These are phyloP conservation scores for Lutraria lutraria DNA, from an alignment of 2,888 invertebrate species.

Conservation along the genomic window DNA sequence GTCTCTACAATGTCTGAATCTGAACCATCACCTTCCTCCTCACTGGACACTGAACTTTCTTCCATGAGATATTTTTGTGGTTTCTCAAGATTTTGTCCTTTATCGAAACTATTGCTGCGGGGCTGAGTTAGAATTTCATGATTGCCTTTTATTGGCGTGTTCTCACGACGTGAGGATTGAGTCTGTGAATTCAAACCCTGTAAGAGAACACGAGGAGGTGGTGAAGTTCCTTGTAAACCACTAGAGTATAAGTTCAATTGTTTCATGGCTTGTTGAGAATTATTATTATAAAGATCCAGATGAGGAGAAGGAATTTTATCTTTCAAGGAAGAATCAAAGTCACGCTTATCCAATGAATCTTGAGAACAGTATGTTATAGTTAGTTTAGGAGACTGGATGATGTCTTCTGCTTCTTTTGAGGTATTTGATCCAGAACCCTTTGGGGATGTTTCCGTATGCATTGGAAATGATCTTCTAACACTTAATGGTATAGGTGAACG, in stretches of 20 bases:
- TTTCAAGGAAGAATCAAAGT: conserved; percentile 23
- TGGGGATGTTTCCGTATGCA: conserved; percentile 58
- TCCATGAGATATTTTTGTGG: conserved; percentile 61
- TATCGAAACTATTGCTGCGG: conserved; percentile 62
- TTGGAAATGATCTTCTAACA: conserved; percentile 71
- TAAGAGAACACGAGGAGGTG: conserved; percentile 79
- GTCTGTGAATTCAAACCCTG: conserved; percentile 69
- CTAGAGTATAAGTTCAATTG: conserved; percentile 71
- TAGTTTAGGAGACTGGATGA: conserved; percentile 71
- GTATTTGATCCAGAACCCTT: conserved; percentile 72
- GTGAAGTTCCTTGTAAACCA: conserved; percentile 75
- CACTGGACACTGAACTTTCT: conserved; percentile 67
- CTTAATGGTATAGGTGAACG: conserved; percentile 65
- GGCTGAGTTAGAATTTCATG: conserved; percentile 74
- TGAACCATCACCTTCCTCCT: conserved; percentile 55
- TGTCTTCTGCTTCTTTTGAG: conserved; percentile 74
- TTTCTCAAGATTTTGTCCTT: conserved; percentile 47
- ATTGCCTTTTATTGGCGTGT: conserved; percentile 75
- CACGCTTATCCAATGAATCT: conserved; percentile 56
- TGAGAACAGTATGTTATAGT: conserved; percentile 67
- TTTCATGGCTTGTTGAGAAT: conserved; percentile 69
- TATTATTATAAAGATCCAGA: conserved; percentile 66
- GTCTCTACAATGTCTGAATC: conserved; percentile 49
- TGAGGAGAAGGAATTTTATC: conserved; percentile 49
- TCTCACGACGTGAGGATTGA: conserved; percentile 54